These are phyloP conservation scores for Cancer borealis DNA, from an alignment of 2,888 invertebrate genomes.

Conservation along the genomic window DNA sequence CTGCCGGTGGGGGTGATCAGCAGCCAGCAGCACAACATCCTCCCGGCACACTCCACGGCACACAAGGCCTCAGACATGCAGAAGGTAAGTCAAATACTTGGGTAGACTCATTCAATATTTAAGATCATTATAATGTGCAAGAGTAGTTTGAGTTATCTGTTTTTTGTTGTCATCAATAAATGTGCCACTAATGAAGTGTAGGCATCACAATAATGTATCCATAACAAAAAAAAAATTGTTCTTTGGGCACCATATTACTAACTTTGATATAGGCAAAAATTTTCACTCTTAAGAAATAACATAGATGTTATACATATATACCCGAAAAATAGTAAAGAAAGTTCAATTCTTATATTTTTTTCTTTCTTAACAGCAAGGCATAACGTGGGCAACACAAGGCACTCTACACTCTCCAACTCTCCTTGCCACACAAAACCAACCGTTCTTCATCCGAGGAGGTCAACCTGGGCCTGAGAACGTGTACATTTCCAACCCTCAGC, in stretches of 20 bases:
- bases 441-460: constrained; percentile 73
- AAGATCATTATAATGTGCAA: background rate
- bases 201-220: no score
- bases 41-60: constrained; percentile 69
- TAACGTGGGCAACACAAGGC: constrained; percentile 74
- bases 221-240: no score
- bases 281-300: no score
- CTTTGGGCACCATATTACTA: no score
- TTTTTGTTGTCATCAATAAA: background rate
- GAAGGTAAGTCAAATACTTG: constrained; percentile 56
- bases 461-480: constrained; percentile 76
- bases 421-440: constrained; percentile 72
- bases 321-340: background rate
- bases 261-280: no score
- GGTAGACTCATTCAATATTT: background rate
- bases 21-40: constrained; percentile 74
- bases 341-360: background rate
- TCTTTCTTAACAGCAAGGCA: constrained; percentile 57
- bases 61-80: constrained; percentile 73
- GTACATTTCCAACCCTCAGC: constrained; percentile 71
- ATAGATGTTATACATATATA: background rate
- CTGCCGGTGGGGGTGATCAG: constrained; percentile 72
- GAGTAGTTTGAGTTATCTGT: background rate
- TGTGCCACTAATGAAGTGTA: no score
- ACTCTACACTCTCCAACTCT: constrained; percentile 74